These are phyloP conservation scores for Falco punctatus DNA, from an alignment of 2,113 vertebrate genomes.

Conservation along the genomic window DNA sequence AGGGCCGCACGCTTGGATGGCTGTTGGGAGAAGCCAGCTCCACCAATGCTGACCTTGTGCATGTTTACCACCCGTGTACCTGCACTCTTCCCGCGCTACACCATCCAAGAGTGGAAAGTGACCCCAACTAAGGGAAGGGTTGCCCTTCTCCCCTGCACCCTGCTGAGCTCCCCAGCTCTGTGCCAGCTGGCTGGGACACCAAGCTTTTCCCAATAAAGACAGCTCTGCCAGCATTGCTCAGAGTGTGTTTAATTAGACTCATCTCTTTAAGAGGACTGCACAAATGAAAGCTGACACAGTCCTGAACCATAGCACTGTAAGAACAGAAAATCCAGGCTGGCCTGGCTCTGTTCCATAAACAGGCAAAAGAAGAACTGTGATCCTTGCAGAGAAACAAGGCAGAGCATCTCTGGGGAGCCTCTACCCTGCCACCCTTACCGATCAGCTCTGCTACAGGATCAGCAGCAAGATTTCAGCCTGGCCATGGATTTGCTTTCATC, in stretches of 20 bases:
- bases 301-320: accelerated
- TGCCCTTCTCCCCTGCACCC: not conserved
- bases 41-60: not conserved
- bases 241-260: conserved; percentile 27
- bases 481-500: not conserved
- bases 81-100: not conserved
- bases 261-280: not conserved
- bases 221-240: not conserved
- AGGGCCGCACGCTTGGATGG: accelerated
- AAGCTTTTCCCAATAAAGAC: not conserved
- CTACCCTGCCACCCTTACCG: not conserved
- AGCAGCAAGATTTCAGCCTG: not conserved
- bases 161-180: not conserved
- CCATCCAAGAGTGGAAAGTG: not conserved
- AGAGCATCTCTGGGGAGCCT: not conserved
- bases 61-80: not conserved
- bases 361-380: not conserved
- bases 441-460: not conserved
- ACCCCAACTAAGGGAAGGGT: accelerated
- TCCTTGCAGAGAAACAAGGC: not conserved
- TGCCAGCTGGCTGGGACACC: not conserved
- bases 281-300: not conserved
- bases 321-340: not conserved
- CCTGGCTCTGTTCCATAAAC: not conserved
- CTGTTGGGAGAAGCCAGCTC: not conserved